Evolutionary conservation across 2,113 vertebrate genomes (phyloP).

Genomic region (Ascaphus truei): DNA sequence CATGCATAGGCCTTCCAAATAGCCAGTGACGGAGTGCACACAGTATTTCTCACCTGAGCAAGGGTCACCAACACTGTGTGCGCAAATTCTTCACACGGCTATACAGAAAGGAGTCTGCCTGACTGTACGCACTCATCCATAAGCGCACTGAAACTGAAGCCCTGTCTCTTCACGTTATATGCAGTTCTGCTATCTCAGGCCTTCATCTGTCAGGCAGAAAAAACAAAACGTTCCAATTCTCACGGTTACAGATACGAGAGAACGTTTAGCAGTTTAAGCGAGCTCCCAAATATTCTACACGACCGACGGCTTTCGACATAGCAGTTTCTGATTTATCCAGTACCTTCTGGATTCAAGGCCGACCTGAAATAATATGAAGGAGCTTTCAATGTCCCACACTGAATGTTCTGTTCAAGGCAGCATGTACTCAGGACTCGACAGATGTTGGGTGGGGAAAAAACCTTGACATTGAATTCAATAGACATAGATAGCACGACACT

Average conservation of each 20-base stretch:
- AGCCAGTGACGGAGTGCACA: neutral
- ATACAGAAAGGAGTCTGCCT: neutral
- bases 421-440: no score
- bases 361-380: no score
- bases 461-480: no score
- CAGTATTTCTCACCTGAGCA: neutral
- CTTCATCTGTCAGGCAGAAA: constrained; percentile 15
- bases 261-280: neutral
- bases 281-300: neutral
- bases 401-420: no score
- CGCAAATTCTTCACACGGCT: constrained; percentile 7
- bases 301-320: no score
- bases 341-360: no score
- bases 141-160: constrained; percentile 6
- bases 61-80: neutral
- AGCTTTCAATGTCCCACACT: no score
- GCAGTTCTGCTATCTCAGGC: constrained; percentile 2
- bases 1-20: no score
- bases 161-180: constrained; percentile 17
- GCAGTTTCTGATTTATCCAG: no score
- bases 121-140: constrained; percentile 6
- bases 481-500: no score
- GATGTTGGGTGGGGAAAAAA: no score
- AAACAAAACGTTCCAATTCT: constrained; percentile 10
- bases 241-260: constrained; percentile 1